Evolutionary conservation across 2,113 vertebrate species (phyloP), one percentile per base, ranked within the genome.

Genomic region (Hiodon tergisus): DNA sequence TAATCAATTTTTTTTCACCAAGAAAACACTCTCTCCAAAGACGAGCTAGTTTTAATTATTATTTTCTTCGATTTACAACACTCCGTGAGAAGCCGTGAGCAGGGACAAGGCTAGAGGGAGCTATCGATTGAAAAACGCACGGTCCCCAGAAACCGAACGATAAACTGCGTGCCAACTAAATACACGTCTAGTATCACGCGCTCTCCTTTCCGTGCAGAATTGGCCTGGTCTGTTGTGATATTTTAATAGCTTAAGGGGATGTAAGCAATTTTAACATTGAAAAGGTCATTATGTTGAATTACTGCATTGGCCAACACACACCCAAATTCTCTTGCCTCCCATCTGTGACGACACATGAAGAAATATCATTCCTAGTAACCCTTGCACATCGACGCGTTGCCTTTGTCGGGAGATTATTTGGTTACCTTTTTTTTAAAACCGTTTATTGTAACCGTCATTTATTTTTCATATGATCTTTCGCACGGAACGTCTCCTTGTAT

Each of bases 91-190:
- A 75, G 67, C 66, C 57, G 71, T 57, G 46, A 78, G 66, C 76
- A 69, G 74, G 72, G 73, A 61, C 70, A 74, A 71, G 74, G 76
- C 80, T 85, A 83, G 81, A 83, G 81, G 79, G 78, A 83, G 83
- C 83, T 80, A 82, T 83, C 77, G 81, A 83, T 85, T 74, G 83
- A 75, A 73, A 85, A 75, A 85, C 76, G 73, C 71, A 63, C 72
- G 72, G 60, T 68, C 54, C 74, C 60, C 75, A 65, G 69, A 75
- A 61, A 69, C 50, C 57, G 50, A 69, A 65, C 75, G 57, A 61
- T 67, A 50, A 8, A 75, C 68, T 54, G 48, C 72, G 8, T 72
- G 55, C 54, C 76, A 70, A 60, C 46, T 48, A 76, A 69, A 78
- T 31, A 53, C 54, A 69, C 68, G n/a, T 52, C 55, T 66, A 62